These are phyloP conservation scores for Oryzaephilus surinamensis DNA, from an alignment of 1,140 invertebrate genomes.

Conservation along the genomic window DNA sequence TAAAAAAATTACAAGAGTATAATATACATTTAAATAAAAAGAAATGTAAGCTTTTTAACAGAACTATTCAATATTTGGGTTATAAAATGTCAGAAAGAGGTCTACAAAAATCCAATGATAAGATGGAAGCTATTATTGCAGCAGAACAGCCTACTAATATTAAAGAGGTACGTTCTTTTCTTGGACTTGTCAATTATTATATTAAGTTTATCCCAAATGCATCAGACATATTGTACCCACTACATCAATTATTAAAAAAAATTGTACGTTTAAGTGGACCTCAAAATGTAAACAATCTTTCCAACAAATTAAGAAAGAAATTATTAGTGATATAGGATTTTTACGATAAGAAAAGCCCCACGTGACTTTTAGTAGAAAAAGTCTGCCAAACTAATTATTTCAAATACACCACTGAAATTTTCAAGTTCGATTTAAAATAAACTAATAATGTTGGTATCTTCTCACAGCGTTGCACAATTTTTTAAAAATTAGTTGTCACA, in stretches of 20 bases:
- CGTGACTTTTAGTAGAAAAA: too few relatives aligned
- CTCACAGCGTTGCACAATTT: too few relatives aligned
- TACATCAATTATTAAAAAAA: constrained; percentile 20
- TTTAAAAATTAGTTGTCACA: too few relatives aligned
- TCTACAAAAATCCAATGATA: constrained; percentile 19
- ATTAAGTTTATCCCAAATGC: constrained; percentile 27
- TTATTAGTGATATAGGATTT: too few relatives aligned
- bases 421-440: too few relatives aligned
- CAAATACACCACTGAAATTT: too few relatives aligned
- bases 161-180: constrained; percentile 29
- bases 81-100: constrained; percentile 21
- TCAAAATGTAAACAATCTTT: constrained; percentile 17
- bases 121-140: constrained; percentile 28
- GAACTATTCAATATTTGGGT: constrained; percentile 18
- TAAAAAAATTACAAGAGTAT: constrained; percentile 13
- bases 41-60: constrained; percentile 15
- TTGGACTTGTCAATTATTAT: constrained; percentile 32
- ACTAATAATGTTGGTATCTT: too few relatives aligned
- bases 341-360: too few relatives aligned
- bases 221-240: constrained; percentile 16
- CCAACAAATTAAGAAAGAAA: constrained; percentile 18
- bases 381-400: too few relatives aligned
- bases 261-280: constrained; percentile 14
- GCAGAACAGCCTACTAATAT: constrained; percentile 27
- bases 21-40: constrained; percentile 19